Base-by-base conservation (phyloP, 1,140 invertebrate genomes). In the Bacillus rossius region DNA sequence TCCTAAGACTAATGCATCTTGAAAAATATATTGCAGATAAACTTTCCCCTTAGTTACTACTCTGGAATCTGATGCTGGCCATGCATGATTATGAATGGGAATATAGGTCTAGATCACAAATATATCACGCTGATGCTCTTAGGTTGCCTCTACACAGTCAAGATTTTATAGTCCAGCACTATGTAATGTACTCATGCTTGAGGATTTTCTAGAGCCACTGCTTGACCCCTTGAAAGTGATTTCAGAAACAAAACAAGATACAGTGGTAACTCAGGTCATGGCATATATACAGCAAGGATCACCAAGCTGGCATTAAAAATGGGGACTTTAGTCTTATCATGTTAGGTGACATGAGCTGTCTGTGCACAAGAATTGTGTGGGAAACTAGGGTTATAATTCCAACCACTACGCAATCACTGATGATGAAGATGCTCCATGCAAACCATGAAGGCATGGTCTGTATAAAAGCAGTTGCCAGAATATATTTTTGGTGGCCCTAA, bases 401-500 rank as follows among this genome's bases (percentile, higher is more conserved):
- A 4, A 7, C 40, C 17, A 51, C 26, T 26, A 42, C 67, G 10
- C 63, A 48, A n/a, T 25, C 29, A 34, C n/a, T 23, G 16, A 58
- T 71, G 10, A 54, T 76, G n/a, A 34, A 66, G 23, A 43, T 67
- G 25, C 53, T 77, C 4, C 72, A 76, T 66, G 25, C 43, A 10
- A 64, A 55, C 22, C 73, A 75, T 56, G 59, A 62, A 14, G 74
- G 74, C 7, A 67, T 66, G 7, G 42, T 37, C 19, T 13, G 23
- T 8, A 78, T 75, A 70, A 79, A 78, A 59, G 54, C 63, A 2
- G 37, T 73, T 7, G 75, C 73, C 7, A 37, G 71, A 23, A 64
- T 38, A 20, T 66, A 71, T 57, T 59, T 73, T 25, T 77, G 68
- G 65, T 77, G 69, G 69, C 69, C 67, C n/a, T n/a, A 61, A 64